Base-by-base conservation (phyloP, 53 echinoderm and acorn worm genomes). In the Echinarachnius parma region DNA sequence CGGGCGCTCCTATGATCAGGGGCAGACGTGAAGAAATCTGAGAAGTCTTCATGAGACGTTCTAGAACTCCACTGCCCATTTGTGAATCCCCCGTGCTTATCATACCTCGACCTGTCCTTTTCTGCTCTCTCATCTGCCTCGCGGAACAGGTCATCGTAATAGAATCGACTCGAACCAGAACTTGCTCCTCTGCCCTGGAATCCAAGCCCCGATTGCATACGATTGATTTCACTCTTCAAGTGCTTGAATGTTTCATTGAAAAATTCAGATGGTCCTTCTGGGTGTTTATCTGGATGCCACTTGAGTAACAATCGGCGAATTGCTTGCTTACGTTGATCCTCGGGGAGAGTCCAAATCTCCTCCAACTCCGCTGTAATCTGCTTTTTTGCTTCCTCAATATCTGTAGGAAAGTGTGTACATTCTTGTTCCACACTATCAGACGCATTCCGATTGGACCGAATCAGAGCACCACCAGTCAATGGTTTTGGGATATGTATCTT, bases 221-320 rank as follows among this genome's bases (percentile, higher is more conserved):
- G 37, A n/a, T 46, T 28, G 3, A 82, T 23, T 53, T 82, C 82
- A 46, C n/a, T 63, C 46, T 55, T 31, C 3, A 82, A 48, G 37
- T 82, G 65, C 44, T 82, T 82, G 45, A 82, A 82, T 27, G 75
- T 59, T 32, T 75, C 82, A 2, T 64, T 47, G 22, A 49, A 49
- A 22, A 82, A 56, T 31, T 53, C 46, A 31, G 55, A 42, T 4
- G 63, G 31, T 18, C 70, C 64, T 64, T 62, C 63, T 4, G 52
- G 72, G 21, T 82, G 82, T 32, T 82, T 82, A 55, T 82, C 76
- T 22, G 82, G 82, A 53, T 82, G 82, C 82, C 82, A 82, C 21
- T 75, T 75, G 21, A 71, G 21, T 64, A 75, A 37, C 18, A 82
- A 21, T 35, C 82, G 62, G 5, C 65, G 31, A 13, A 82, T 11